Percentiles rank a stretch among this genome's conserved stretches.
phyloP scores from a whole-genome alignment of 2,888 invertebrate genomes.

The Ellobium chinense region DNA sequence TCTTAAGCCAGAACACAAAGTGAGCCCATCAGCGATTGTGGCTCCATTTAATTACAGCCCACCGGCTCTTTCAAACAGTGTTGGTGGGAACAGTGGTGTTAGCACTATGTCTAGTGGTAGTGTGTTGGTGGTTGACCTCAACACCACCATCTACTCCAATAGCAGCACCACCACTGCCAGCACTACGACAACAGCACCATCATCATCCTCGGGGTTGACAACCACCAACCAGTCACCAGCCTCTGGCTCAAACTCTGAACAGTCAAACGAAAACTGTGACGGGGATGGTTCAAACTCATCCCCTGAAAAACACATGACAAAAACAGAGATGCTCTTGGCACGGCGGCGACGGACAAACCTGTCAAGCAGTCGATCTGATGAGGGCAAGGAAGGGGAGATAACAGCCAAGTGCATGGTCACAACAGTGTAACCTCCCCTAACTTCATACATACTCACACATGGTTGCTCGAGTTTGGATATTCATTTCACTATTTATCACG shows the following conservation, averaged over 20 bases:
- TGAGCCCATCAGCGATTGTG: conserved; percentile 78
- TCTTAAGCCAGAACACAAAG: conserved; percentile 33
- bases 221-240: conserved; percentile 20
- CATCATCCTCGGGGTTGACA: not conserved
- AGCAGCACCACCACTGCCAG: conserved; percentile 11
- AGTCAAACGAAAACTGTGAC: not conserved
- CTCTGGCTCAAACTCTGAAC: not conserved
- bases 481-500: not conserved
- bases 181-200: not conserved
- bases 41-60: conserved; percentile 81
- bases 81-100: not conserved
- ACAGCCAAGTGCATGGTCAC: conserved; percentile 54
- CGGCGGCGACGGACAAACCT: conserved; percentile 62
- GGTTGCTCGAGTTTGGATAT: not conserved
- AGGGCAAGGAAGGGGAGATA: conserved; percentile 33
- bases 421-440: conserved; percentile 51
- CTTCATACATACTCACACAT: not conserved
- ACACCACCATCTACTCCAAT: not conserved
- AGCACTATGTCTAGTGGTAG: not conserved
- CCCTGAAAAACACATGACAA: conserved; percentile 62
- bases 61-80: conserved; percentile 52
- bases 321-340: conserved; percentile 76
- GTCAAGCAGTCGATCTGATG: conserved; percentile 35
- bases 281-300: conserved; percentile 19
- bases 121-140: not conserved